Evolutionary conservation across 2,888 invertebrate species (phyloP).

Genomic region (Lymantria dispar): DNA sequence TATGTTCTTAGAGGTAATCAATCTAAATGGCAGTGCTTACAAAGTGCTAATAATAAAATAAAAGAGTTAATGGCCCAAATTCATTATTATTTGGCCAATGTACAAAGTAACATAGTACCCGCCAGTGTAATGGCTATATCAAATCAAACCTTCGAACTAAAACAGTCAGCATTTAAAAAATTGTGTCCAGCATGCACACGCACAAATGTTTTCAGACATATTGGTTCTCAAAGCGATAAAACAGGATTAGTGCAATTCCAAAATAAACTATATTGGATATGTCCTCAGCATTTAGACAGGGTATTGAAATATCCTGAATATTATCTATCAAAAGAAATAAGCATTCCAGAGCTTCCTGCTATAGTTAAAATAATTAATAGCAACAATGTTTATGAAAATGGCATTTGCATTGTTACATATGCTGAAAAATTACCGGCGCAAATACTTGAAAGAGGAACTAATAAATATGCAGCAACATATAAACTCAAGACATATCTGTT

Average conservation of each 20-base stretch:
- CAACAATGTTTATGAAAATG: conserved; percentile 72
- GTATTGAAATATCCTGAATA: conserved; percentile 68
- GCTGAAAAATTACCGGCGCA: conserved; percentile 76
- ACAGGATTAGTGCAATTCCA: conserved; percentile 81
- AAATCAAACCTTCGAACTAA: conserved; percentile 73
- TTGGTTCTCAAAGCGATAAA: conserved; percentile 73
- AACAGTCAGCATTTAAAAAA: conserved; percentile 74
- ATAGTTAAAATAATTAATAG: conserved; percentile 61
- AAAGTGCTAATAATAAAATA: conserved; percentile 58
- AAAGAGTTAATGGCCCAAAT: conserved; percentile 63
- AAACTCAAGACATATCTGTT: conserved; percentile 80
- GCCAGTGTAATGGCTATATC: conserved; percentile 80
- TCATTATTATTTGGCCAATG: conserved; percentile 75
- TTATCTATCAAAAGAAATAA: conserved; percentile 48
- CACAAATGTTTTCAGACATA: conserved; percentile 52
- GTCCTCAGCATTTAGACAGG: conserved; percentile 72
- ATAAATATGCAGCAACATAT: conserved; percentile 72
- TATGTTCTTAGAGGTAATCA: conserved; percentile 68
- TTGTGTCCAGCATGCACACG: conserved; percentile 84
- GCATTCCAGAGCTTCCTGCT: conserved; percentile 78
- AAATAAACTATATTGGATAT: conserved; percentile 83
- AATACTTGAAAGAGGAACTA: conserved; percentile 64
- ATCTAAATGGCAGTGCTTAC: conserved; percentile 82
- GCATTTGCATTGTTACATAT: conserved; percentile 84
- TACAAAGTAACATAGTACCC: conserved; percentile 69